Conservation (phyloP, 2,113 vertebrate genomes). For the Herpetotheres cachinnans region DNA sequence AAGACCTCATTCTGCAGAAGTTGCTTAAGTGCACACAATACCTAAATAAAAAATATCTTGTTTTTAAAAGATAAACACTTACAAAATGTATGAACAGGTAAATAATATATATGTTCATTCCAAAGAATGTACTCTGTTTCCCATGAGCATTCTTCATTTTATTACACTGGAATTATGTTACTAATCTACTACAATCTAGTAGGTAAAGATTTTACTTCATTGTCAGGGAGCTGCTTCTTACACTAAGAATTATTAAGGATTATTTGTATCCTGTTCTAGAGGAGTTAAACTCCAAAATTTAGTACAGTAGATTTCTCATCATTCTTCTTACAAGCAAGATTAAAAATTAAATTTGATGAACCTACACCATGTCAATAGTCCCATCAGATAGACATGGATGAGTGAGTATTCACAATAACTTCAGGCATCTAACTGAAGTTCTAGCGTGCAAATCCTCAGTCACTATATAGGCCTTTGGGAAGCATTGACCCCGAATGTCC, state of each 20-base stretch:
- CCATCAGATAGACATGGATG: not conserved
- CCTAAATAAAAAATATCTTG: not conserved
- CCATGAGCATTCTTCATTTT: not conserved
- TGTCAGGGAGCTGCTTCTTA: not conserved
- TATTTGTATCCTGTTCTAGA: not conserved
- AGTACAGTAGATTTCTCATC: not conserved
- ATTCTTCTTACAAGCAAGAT: not conserved
- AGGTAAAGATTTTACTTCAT: not conserved
- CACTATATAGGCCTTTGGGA: not conserved
- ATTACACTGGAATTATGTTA: not conserved
- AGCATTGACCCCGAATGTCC: not conserved
- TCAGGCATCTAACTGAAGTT: not conserved
- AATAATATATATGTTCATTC: not conserved
- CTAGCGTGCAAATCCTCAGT: not conserved
- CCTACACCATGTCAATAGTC: not conserved
- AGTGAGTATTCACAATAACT: not conserved
- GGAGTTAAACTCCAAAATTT: not conserved
- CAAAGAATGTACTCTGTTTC: not conserved
- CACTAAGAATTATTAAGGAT: not conserved
- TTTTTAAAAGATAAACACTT: not conserved
- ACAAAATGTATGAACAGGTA: not conserved
- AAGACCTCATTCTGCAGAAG: not conserved
- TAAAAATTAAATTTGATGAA: not conserved
- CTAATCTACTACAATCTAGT: not conserved
- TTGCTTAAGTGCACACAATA: not conserved